Evolutionary conservation across 2,888 invertebrate species (phyloP), one percentile per base, ranked within the genome.

Genomic region (Bellardia pandia): DNA sequence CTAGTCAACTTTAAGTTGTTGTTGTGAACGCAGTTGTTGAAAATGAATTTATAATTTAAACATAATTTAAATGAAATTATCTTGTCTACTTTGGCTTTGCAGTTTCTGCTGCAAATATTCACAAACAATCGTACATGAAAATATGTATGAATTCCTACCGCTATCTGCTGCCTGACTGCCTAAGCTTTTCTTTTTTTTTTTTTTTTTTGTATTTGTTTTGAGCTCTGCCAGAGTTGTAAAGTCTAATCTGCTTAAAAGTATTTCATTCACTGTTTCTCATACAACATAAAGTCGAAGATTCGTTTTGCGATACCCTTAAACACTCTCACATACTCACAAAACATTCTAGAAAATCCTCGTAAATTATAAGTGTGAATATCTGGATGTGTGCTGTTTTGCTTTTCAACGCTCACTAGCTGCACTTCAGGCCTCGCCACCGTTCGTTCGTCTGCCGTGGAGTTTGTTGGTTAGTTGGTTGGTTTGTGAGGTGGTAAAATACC

Each of bases 21-120:
- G 45, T 62, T 64, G 37, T 40, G 37, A 8, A 37, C 37, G 56
- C 33, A 69, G 66, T 71, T 80, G 79, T 60, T 69, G 77, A 74
- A 87, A 87, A 87, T 81, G 85, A 87, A 85, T 87, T 87, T 87
- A 87, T 87, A 87, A 87, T 87, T 87, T 87, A 85, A 87, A 87
- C 85, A 87, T 85, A 85, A 87, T 87, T 85, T 87, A 87, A 87
- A 81, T 87, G 78, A 87, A 87, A 85, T 87, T 85, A 85, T 87
- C 81, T 87, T 87, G 87, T 78, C 87, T 85, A 78, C 78, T 81
- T 85, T 85, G 51, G 72, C 74, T 74, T n/a, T 37, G 37, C 37
- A 37, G 37, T 37, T 58, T 30, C 48, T 78, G 42, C 42, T 68
- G 72, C 66, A 66, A 76, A 80, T 72, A 72, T 64, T 64, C 42